Percentiles rank a stretch among this genome's conserved stretches.
phyloP scores from a whole-genome alignment of 1,140 invertebrate species.

The Capitella teleta region DNA sequence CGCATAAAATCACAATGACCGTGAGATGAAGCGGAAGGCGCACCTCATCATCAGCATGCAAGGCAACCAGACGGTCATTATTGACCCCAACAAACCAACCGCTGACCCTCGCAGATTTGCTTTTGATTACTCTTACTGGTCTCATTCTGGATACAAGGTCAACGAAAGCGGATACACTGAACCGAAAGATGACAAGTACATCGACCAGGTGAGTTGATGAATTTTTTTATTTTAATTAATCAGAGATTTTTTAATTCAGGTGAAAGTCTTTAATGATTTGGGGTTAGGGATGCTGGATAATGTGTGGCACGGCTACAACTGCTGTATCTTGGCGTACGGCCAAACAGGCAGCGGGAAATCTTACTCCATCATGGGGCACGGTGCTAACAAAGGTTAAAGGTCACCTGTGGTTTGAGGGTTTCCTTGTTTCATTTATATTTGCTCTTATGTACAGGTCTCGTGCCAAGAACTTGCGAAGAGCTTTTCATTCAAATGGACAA shows the following conservation, averaged over 20 bases:
- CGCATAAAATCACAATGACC: constrained; percentile 31
- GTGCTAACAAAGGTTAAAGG: constrained; percentile 45
- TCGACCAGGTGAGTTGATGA: constrained; percentile 37
- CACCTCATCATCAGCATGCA: constrained; percentile 44
- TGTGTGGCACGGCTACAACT: constrained; percentile 54
- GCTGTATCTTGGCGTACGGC: constrained; percentile 53
- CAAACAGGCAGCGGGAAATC: constrained; percentile 55
- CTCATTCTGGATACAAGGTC: constrained; percentile 47
- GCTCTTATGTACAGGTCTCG: neutral
- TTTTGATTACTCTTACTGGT: constrained; percentile 51
- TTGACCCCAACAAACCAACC: constrained; percentile 39
- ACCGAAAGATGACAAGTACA: constrained; percentile 35
- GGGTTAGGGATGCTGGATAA: constrained; percentile 49
- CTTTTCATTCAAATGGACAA: neutral
- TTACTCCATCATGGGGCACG: constrained; percentile 61
- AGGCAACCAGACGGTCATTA: constrained; percentile 35
- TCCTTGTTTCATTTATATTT: neutral
- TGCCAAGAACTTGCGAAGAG: constrained; percentile 3
- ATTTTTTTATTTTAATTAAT: neutral
- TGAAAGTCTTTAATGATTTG: constrained; percentile 48
- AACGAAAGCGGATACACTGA: constrained; percentile 38
- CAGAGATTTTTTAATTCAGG: neutral
- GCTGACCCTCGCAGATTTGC: constrained; percentile 41
- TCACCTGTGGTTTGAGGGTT: neutral
- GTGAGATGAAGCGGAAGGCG: constrained; percentile 46